These are phyloP conservation scores for Arizona elegans DNA, from an alignment of 2,113 vertebrate species.

Conservation along the genomic window DNA sequence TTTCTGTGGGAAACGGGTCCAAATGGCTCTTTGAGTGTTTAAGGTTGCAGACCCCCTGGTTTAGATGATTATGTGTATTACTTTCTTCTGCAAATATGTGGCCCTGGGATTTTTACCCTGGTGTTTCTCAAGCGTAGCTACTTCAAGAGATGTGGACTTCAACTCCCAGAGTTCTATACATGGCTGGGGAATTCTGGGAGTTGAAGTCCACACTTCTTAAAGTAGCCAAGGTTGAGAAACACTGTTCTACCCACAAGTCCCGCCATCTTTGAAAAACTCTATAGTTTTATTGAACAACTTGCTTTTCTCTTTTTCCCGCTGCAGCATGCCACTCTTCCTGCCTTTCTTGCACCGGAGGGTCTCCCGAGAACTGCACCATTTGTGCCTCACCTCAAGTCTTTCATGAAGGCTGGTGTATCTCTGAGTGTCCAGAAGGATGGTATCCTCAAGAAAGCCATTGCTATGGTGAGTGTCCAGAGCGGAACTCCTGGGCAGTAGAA, in stretches of 20 bases:
- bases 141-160: neutral
- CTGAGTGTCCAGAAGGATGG: slow-evolving; percentile 6
- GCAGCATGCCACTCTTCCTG: slow-evolving; percentile 18
- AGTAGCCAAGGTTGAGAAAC: neutral
- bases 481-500: neutral
- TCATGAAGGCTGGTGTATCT: neutral
- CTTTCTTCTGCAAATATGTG: neutral
- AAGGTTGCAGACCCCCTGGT: neutral
- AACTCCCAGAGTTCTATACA: neutral
- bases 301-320: neutral
- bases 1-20: no score
- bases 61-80: neutral
- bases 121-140: neutral
- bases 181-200: neutral
- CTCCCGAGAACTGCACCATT: neutral
- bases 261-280: neutral
- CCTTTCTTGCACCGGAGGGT: neutral
- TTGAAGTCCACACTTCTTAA: neutral
- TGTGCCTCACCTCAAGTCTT: neutral
- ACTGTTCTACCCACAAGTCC: neutral
- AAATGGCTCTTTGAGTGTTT: no score
- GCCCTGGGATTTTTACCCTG: neutral
- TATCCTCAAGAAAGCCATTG: neutral
- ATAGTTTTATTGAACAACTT: neutral
- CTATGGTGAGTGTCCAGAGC: neutral